These are phyloP conservation scores for Trogon surrucura DNA, from an alignment of 2,113 vertebrate species.

Conservation along the genomic window DNA sequence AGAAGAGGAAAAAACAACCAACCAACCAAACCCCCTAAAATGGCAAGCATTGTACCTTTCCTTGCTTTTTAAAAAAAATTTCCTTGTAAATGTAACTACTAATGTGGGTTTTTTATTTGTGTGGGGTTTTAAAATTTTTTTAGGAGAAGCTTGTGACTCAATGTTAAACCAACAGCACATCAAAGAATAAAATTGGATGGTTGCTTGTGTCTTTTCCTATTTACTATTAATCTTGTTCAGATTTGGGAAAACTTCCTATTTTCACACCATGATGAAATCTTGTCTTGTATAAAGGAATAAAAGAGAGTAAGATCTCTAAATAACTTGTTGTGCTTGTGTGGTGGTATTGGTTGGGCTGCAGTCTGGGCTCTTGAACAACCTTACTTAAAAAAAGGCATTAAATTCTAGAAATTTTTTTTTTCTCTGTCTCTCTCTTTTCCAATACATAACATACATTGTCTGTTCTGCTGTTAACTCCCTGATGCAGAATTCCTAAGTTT, in stretches of 20 bases:
- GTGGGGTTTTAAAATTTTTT: neutral
- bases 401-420: slow-evolving; percentile 1
- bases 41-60: slow-evolving; percentile 14
- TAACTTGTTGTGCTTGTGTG: neutral
- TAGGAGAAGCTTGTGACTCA: neutral
- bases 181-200: neutral
- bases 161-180: neutral
- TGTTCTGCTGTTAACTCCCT: slow-evolving; percentile 64
- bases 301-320: neutral
- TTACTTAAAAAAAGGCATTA: neutral
- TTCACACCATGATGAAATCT: neutral
- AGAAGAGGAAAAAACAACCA: neutral
- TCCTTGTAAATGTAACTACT: neutral
- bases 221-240: slow-evolving; percentile 7
- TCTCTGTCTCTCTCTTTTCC: neutral
- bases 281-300: neutral
- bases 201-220: neutral
- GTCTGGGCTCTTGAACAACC: neutral
- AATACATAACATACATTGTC: slow-evolving; percentile 23
- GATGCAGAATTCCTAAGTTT: slow-evolving; percentile 68
- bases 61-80: neutral
- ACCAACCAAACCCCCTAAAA: neutral
- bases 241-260: neutral
- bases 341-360: neutral
- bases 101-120: neutral